A percentile compares a stretch with the other conserved stretches of the same genome.
These are phyloP conservation scores for Malurus alboscapulatus DNA, from an alignment of 2,113 vertebrate genomes.

Conservation along the genomic window DNA sequence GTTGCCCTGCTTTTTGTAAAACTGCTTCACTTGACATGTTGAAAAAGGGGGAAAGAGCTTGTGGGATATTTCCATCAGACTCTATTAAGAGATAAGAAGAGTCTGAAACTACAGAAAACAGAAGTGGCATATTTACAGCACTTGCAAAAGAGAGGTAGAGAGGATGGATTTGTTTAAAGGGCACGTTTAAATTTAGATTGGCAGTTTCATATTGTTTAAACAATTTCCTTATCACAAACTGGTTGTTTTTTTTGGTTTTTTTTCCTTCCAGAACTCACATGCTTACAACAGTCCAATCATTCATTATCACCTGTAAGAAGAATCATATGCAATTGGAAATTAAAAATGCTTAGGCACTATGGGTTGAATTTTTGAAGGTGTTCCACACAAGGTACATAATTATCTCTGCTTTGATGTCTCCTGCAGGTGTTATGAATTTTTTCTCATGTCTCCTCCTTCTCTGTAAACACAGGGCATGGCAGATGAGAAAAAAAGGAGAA, in stretches of 20 bases:
- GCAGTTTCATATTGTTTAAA: slow-evolving; percentile 1
- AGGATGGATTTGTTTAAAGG: slow-evolving; percentile 2
- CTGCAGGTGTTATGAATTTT: neutral
- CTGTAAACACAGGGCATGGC: neutral
- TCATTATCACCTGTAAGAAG: neutral
- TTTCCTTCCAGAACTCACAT: neutral
- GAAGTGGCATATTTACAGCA: neutral
- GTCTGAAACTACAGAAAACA: slow-evolving; percentile 34
- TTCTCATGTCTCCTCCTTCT: neutral
- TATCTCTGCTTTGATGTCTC: neutral
- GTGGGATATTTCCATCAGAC: slow-evolving; percentile 7
- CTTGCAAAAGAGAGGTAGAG: slow-evolving; percentile 1
- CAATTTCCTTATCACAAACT: neutral
- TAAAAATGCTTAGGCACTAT: neutral
- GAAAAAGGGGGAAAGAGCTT: neutral
- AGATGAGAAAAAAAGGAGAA: neutral
- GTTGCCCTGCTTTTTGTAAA: neutral
- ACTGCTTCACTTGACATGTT: neutral
- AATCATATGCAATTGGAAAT: neutral
- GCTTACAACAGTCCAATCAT: neutral
- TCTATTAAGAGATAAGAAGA: slow-evolving; percentile 21
- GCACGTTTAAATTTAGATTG: slow-evolving; percentile 25
- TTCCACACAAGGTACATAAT: neutral
- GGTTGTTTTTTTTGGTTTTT: neutral
- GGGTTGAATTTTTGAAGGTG: neutral